A percentile compares a stretch with the other conserved stretches of the same genome.
These are phyloP conservation scores for Orientallactaga sibirica DNA, from an alignment of 2,797 vertebrate genomes.

Conservation along the genomic window DNA sequence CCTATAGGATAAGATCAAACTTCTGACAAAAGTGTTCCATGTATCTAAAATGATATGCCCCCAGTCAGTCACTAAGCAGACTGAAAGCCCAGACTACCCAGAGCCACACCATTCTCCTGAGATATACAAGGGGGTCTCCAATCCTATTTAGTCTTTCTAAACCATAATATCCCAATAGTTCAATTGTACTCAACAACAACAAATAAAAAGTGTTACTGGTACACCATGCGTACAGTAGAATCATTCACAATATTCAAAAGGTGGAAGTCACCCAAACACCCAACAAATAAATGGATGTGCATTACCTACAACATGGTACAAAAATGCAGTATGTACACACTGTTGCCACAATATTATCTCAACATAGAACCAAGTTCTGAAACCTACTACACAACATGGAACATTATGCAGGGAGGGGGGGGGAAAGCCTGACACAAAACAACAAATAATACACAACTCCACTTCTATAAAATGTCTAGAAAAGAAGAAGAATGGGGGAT, in stretches of 20 bases:
- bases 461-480: neutral
- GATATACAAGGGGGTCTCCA: neutral
- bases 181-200: neutral
- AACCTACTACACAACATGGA: neutral
- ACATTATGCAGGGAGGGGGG: neutral
- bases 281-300: neutral
- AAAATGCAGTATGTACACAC: neutral
- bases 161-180: neutral
- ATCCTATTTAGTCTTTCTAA: neutral
- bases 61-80: neutral
- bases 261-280: neutral
- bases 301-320: neutral
- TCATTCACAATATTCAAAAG: neutral
- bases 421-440: neutral
- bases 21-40: neutral
- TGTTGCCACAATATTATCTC: neutral
- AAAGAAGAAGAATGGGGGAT: neutral
- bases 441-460: neutral
- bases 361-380: neutral
- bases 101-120: neutral
- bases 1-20: neutral
- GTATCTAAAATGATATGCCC: neutral
- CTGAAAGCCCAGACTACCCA: neutral
- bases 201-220: neutral
- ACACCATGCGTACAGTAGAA: neutral